phyloP scores from a whole-genome alignment of 2,888 invertebrate genomes.

The Pomacea canaliculata region DNA sequence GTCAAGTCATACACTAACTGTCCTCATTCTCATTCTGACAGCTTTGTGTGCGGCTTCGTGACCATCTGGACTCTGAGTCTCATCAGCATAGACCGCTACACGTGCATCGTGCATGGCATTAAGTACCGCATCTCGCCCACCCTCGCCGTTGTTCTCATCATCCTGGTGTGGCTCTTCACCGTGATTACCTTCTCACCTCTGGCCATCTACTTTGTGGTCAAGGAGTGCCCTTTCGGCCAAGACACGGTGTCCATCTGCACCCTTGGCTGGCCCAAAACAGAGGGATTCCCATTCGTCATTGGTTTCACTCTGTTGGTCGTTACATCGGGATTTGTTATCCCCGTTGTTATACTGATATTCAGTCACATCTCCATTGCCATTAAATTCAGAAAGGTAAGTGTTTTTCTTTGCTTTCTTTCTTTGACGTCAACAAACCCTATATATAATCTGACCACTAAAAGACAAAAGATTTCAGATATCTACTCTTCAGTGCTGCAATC shows the following conservation, averaged over 20 bases:
- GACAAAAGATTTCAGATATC: too few relatives aligned
- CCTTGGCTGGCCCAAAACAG: conserved; percentile 46
- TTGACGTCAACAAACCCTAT: too few relatives aligned
- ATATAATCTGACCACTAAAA: too few relatives aligned
- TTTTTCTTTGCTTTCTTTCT: too few relatives aligned
- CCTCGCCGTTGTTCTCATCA: conserved; percentile 36
- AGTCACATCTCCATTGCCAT: conserved; percentile 49
- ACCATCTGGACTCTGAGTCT: conserved; percentile 58
- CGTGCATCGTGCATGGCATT: conserved; percentile 41
- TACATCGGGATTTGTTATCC: conserved; percentile 41
- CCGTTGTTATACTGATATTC: conserved; percentile 39
- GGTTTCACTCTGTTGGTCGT: conserved; percentile 37
- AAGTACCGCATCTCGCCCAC: conserved; percentile 36
- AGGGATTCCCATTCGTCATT: conserved; percentile 31
- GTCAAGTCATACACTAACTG: too few relatives aligned
- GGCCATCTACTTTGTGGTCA: conserved; percentile 45
- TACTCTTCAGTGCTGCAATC: too few relatives aligned
- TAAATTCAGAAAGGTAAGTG: conserved; percentile 24
- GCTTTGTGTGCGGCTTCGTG: conserved; percentile 47
- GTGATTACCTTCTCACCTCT: conserved; percentile 42
- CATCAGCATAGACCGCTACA: conserved; percentile 54
- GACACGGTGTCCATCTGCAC: conserved; percentile 46
- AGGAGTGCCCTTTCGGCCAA: conserved; percentile 34
- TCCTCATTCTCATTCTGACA: not conserved
- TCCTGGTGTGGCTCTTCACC: conserved; percentile 41